Conservation (phyloP, 2,888 invertebrate species). For the Drosophila infuscata region DNA sequence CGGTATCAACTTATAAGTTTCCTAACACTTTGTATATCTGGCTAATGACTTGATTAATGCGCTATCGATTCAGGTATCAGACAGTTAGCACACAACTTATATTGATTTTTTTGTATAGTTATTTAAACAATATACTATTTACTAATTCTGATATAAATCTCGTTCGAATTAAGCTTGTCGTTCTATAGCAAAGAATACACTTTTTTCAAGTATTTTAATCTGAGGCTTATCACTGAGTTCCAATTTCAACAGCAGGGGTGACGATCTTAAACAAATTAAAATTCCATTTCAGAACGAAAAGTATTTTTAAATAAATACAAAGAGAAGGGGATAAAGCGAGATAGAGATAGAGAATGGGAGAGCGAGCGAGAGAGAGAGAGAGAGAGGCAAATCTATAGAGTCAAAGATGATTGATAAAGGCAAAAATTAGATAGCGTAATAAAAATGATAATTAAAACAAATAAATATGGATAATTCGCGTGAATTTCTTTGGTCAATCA, state of each 20-base stretch:
- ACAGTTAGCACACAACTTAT: slow-evolving; percentile 10
- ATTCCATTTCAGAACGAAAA: not conserved
- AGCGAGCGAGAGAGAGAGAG: not conserved
- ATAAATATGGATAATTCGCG: not conserved
- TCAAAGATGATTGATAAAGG: not conserved
- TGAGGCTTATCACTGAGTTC: slow-evolving; percentile 11
- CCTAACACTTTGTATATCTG: not conserved
- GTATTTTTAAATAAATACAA: not conserved
- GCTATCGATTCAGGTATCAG: not conserved
- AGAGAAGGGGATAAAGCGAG: not conserved
- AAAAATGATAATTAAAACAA: slow-evolving; percentile 1
- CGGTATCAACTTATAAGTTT: not conserved
- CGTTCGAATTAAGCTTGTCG: not conserved
- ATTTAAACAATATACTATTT: not conserved
- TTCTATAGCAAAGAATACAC: not conserved
- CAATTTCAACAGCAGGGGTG: not conserved
- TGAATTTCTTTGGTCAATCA: not conserved
- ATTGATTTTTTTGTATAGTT: not conserved
- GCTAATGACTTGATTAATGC: slow-evolving; percentile 14
- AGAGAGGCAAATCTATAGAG: not conserved
- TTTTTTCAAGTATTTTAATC: not conserved
- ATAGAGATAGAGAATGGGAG: not conserved
- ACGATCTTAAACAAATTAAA: not conserved
- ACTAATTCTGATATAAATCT: not conserved
- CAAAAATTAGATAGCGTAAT: not conserved